Percentiles rank a stretch among this genome's conserved stretches.
Evolutionary conservation across 2,113 vertebrate species (phyloP).

Genomic region (Heterotilapia buettikoferi): DNA sequence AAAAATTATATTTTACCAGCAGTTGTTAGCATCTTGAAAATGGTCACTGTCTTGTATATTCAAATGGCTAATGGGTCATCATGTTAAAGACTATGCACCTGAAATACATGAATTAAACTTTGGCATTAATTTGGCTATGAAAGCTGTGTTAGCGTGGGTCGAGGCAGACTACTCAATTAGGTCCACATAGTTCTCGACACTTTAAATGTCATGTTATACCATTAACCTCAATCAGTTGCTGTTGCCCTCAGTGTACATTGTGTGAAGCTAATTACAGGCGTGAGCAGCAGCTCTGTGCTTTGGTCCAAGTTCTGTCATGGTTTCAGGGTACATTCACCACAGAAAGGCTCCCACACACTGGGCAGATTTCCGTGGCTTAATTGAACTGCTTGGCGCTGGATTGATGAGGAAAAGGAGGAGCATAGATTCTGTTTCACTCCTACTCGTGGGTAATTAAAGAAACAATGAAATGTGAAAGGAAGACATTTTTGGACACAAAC

Average conservation of each 20-base stretch:
- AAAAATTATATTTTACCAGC: background rate
- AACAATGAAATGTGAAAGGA: background rate
- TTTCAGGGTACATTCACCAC: background rate
- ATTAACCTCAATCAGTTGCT: constrained; percentile 52
- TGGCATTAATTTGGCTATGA: background rate
- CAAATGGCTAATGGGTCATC: background rate
- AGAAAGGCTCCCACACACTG: background rate
- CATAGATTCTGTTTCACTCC: background rate
- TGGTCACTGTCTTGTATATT: background rate
- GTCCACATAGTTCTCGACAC: background rate
- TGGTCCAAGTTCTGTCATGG: background rate
- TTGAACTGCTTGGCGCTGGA: background rate
- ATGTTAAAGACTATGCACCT: background rate
- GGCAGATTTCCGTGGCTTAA: constrained; percentile 29
- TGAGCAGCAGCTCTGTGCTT: background rate
- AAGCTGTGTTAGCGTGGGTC: background rate
- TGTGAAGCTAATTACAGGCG: constrained; percentile 41
- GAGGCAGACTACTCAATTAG: background rate
- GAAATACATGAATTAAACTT: background rate
- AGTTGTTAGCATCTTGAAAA: background rate
- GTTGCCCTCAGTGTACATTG: constrained; percentile 38
- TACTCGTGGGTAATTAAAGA: background rate
- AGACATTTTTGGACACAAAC: background rate
- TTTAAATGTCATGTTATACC: constrained; percentile 4
- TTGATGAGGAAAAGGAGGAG: background rate